Conservation (phyloP, 2,113 vertebrate species). For the Thymallus thymallus region DNA sequence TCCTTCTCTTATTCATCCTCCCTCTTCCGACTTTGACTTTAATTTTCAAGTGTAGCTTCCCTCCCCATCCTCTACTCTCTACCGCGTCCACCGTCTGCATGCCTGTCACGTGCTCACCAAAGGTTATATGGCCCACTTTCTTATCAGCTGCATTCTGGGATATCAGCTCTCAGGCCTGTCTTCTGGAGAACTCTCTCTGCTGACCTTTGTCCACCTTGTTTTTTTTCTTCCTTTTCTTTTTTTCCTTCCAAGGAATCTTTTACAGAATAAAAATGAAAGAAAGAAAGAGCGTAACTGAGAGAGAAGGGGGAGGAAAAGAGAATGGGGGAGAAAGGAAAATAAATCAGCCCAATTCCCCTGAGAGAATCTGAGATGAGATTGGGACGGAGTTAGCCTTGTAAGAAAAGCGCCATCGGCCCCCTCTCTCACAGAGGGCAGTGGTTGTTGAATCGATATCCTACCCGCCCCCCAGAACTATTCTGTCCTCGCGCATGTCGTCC, state of each 20-base stretch:
- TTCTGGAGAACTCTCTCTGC: conserved; percentile 69
- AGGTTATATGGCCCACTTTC: conserved; percentile 77
- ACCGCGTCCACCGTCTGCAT: conserved; percentile 70
- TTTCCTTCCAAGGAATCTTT: conserved; percentile 51
- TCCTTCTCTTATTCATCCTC: conserved; percentile 26
- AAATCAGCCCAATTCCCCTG: conserved; percentile 44
- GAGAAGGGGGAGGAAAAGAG: neutral
- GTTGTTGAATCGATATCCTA: conserved; percentile 71
- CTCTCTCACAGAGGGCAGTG: conserved; percentile 59
- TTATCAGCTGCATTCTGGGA: conserved; percentile 86
- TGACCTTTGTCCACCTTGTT: conserved; percentile 69
- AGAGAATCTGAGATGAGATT: conserved; percentile 66
- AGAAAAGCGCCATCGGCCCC: conserved; percentile 61
- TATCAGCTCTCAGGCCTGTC: conserved; percentile 66
- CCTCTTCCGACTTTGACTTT: conserved; percentile 69
- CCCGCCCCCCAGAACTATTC: conserved; percentile 39
- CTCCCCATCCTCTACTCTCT: conserved; percentile 38
- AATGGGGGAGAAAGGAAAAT: neutral
- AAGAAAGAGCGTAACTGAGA: conserved; percentile 46
- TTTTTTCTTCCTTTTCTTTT: conserved; percentile 48
- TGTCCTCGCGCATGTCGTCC: conserved; percentile 50
- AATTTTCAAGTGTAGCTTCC: conserved; percentile 56
- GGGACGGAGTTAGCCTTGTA: conserved; percentile 68
- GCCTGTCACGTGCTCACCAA: conserved; percentile 76
- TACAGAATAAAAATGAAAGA: conserved; percentile 69